These are phyloP conservation scores for Zaprionus ornatus DNA, from an alignment of 1,140 invertebrate genomes.

Conservation along the genomic window DNA sequence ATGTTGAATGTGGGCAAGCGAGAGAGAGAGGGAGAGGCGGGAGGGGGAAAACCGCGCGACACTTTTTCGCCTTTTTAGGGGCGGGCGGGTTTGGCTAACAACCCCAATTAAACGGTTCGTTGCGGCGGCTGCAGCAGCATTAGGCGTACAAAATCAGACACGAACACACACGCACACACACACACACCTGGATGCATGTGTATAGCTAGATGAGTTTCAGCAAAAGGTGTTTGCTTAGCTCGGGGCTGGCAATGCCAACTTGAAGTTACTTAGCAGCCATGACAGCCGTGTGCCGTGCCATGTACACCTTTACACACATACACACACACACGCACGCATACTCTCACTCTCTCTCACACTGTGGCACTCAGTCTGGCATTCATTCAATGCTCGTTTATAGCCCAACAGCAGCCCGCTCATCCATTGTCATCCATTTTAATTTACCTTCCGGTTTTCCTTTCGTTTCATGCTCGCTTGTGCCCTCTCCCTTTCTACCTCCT, in stretches of 20 bases:
- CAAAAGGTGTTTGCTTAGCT: constrained; percentile 72
- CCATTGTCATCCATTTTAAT: constrained; percentile 81
- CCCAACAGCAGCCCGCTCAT: constrained; percentile 48
- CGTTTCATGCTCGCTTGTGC: constrained; percentile 40
- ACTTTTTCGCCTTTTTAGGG: constrained; percentile 34
- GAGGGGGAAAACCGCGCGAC: constrained; percentile 34
- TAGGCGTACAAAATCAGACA: constrained; percentile 61
- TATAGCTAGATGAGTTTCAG: constrained; percentile 32
- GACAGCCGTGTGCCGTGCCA: constrained; percentile 45
- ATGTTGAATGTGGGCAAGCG: constrained; percentile 60
- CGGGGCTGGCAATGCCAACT: constrained; percentile 41
- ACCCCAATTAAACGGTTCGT: constrained; percentile 78
- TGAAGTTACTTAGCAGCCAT: constrained; percentile 35
- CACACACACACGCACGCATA: constrained; percentile 19
- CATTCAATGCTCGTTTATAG: constrained; percentile 76
- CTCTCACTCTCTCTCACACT: constrained; percentile 48
- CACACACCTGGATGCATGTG: background rate
- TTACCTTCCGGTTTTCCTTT: constrained; percentile 76
- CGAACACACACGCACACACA: background rate
- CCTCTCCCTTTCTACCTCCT: constrained; percentile 5
- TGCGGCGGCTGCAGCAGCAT: constrained; percentile 37
- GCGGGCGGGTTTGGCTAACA: constrained; percentile 52
- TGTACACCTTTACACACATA: constrained; percentile 38
- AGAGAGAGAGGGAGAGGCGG: background rate
- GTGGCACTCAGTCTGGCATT: constrained; percentile 33